These are phyloP conservation scores for Argynnis bischoffii DNA, from an alignment of 2,888 invertebrate genomes.

Conservation along the genomic window DNA sequence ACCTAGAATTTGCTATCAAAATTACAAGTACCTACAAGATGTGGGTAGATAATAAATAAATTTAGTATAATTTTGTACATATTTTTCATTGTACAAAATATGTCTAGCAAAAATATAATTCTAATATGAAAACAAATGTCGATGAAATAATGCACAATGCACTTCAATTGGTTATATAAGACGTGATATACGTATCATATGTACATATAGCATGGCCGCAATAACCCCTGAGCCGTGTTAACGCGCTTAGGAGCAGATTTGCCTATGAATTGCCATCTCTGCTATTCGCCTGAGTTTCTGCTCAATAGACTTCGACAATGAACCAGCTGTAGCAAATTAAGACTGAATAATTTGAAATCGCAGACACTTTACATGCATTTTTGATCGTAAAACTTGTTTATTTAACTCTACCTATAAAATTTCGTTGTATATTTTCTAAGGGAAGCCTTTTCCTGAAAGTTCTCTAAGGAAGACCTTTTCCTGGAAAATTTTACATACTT, in stretches of 20 bases:
- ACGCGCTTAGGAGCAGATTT: conserved; percentile 74
- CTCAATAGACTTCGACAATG: conserved; percentile 53
- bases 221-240: conserved; percentile 72
- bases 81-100: too few relatives aligned
- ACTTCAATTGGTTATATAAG: conserved; percentile 21
- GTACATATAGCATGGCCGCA: conserved; percentile 66
- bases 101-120: too few relatives aligned
- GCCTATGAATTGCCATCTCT: conserved; percentile 73
- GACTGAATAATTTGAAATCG: conserved; percentile 32
- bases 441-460: conserved; percentile 41
- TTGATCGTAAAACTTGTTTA: conserved; percentile 3
- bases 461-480: conserved; percentile 46
- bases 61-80: too few relatives aligned
- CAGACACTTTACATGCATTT: neutral
- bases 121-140: neutral
- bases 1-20: neutral
- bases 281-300: conserved; percentile 65
- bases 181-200: conserved; percentile 39
- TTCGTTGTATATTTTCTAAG: conserved; percentile 12
- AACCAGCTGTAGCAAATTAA: conserved; percentile 45
- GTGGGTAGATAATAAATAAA: too few relatives aligned
- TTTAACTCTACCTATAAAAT: neutral
- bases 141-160: conserved; percentile 14
- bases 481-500: conserved; percentile 46
- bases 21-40: neutral